Conservation (phyloP, 2,888 invertebrate genomes). For the Escarpia spicata region DNA sequence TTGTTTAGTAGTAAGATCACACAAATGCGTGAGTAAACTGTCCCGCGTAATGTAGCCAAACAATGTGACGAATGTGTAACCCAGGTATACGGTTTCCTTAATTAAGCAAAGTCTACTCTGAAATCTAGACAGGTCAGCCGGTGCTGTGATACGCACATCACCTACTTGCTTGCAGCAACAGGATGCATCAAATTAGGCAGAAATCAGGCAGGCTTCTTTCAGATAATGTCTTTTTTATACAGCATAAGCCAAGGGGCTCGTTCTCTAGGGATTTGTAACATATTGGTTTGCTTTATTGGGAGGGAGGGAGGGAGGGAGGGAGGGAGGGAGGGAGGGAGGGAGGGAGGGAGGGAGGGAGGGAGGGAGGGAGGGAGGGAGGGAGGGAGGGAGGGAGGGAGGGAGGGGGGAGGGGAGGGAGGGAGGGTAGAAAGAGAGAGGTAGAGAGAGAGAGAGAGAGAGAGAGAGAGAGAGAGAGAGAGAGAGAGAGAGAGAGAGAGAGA, state of each 20-base stretch:
- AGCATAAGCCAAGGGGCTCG: background rate
- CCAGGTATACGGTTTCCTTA: background rate
- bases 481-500: too few relatives aligned
- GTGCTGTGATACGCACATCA: background rate
- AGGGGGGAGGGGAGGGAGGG: too few relatives aligned
- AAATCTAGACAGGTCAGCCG: background rate
- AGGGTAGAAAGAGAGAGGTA: too few relatives aligned
- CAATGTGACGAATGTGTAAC: background rate
- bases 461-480: too few relatives aligned
- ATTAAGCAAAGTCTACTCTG: background rate
- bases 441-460: too few relatives aligned
- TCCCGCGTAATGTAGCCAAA: background rate
- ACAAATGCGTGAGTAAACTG: background rate
- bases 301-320: too few relatives aligned
- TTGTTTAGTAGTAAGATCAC: background rate
- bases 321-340: too few relatives aligned
- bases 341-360: too few relatives aligned
- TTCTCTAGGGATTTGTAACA: background rate
- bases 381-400: too few relatives aligned
- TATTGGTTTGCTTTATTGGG: background rate
- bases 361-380: too few relatives aligned
- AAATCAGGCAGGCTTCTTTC: background rate
- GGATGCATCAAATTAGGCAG: background rate
- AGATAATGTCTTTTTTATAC: background rate
- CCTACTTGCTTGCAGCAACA: background rate